These are phyloP conservation scores for Epiblema foenella DNA, from an alignment of 2,888 invertebrate genomes.

Conservation along the genomic window DNA sequence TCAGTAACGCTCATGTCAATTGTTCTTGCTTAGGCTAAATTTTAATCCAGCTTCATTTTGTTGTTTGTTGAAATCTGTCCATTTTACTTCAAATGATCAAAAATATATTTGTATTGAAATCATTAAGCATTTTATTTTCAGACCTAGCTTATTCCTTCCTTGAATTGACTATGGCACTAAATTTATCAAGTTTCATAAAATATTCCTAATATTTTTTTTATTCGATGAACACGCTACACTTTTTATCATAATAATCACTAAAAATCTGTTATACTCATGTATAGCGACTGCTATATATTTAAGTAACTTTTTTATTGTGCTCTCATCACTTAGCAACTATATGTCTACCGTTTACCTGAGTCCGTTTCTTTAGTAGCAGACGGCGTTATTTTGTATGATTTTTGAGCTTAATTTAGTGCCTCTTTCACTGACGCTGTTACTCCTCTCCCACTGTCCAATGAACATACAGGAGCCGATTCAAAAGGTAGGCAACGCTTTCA, in stretches of 20 bases:
- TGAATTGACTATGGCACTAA: slow-evolving; percentile 46
- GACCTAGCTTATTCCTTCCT: slow-evolving; percentile 66
- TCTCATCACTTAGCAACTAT: background rate
- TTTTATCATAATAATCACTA: background rate
- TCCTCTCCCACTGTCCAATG: too few species aligned
- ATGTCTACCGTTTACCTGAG: background rate
- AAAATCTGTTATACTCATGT: background rate
- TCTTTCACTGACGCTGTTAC: background rate
- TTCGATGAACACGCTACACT: background rate
- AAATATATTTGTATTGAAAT: slow-evolving; percentile 81
- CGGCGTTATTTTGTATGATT: background rate
- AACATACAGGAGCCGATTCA: background rate
- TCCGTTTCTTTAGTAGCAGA: background rate
- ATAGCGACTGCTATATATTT: background rate
- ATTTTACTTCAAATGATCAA: slow-evolving; percentile 76
- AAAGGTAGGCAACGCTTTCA: background rate
- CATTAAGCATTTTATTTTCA: slow-evolving; percentile 77
- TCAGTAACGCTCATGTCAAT: slow-evolving; percentile 60
- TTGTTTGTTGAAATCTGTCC: slow-evolving; percentile 76
- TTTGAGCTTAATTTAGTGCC: background rate
- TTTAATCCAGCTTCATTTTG: slow-evolving; percentile 77
- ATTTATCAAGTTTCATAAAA: background rate
- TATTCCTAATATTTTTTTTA: background rate
- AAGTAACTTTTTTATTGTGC: background rate
- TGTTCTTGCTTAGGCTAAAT: slow-evolving; percentile 59